phyloP scores from a whole-genome alignment of 2,797 vertebrate genomes.

The Gobio occitaniae region DNA sequence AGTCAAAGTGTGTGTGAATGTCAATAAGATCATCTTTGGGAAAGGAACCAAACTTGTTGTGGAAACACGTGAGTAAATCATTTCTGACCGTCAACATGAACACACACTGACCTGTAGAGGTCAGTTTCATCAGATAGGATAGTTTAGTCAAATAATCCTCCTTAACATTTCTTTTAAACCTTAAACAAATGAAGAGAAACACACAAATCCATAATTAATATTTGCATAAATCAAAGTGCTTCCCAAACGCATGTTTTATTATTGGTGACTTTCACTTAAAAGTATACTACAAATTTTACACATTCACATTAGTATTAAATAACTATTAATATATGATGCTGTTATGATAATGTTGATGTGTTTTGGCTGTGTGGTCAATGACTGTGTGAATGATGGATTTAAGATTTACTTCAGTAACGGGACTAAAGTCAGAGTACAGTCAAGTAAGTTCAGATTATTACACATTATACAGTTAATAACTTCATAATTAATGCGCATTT shows the following conservation, averaged over 20 bases:
- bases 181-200: background rate
- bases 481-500: no score
- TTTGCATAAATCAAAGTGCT: background rate
- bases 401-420: conserved; percentile 4
- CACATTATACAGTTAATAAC: background rate
- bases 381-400: conserved; percentile 17
- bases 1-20: conserved; percentile 17
- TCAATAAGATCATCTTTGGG: conserved; percentile 13
- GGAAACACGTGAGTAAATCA: conserved; percentile 2
- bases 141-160: background rate
- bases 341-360: background rate
- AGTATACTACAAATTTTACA: no score
- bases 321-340: background rate
- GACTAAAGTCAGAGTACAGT: conserved; percentile 31
- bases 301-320: no score
- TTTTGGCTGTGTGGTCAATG: background rate
- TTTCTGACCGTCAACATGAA: no score
- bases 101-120: no score
- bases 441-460: conserved; percentile 46
- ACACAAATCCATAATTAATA: background rate
- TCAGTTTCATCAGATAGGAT: background rate
- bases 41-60: conserved; percentile 25
- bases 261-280: no score
- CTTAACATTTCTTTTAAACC: background rate
- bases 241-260: background rate